Evolutionary conservation across 2,888 invertebrate genomes (phyloP), one percentile per base, ranked within the genome.

Genomic region (Toxonevra muliebris): DNA sequence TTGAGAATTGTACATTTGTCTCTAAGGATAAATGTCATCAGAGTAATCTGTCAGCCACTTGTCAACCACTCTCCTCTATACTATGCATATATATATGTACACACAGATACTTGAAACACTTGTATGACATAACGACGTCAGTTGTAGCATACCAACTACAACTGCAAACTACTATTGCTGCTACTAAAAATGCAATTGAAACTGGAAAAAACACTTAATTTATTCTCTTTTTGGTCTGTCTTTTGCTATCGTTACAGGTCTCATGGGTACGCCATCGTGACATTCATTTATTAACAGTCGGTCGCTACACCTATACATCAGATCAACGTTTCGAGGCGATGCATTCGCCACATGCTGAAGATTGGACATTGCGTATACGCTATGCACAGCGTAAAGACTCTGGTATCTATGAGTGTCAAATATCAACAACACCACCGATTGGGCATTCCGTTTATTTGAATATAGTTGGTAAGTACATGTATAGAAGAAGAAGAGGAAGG

Each of bases 371-470:
- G 68, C 89, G 91, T 79, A 92, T 92, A 83, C 88, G 90, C 70
- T 92, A 91, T 83, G 90, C 92, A 9, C 92, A 92, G 82, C 87
- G 89, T 70, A 90, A 90, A 79, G 93, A 93, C 82, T 89, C 91
- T 2, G 93, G 93, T 50, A 89, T 93, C 78, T 95, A 95, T 85
- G 95, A 95, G 87, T 95, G 95, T 84, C 95, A 95, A 87, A 94
- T 95, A 83, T 94, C 93, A 76, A 95, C 95, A 62, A 95, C 95
- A 71, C 95, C 95, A 61, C 94, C 94, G 68, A 91, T 93, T 61
- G 94, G 94, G 53, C 93, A 93, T 84, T 91, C 92, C 30, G 91
- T 95, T 66, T 91, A 90, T 82, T 89, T 95, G 71, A 93, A 90
- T 75, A 92, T 95, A 80, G 93, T 95, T 72, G 94, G 95, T 94